Conservation (phyloP, 2,113 vertebrate species). For the Psilopsiagon aymara region DNA sequence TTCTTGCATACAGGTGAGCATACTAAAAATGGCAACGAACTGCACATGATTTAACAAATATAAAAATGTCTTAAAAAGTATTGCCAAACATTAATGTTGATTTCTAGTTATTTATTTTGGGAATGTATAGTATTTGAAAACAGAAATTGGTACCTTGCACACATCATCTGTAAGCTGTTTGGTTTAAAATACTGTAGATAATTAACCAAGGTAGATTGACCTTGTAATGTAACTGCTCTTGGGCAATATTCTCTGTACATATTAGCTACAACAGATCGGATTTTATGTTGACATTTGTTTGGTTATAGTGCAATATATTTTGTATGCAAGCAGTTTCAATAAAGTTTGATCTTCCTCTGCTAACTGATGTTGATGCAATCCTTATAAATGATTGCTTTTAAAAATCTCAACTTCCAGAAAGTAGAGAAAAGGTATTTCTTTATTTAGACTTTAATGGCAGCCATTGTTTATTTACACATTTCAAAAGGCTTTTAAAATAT, state of each 20-base stretch:
- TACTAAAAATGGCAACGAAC: conserved; percentile 81
- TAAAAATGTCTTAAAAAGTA: conserved; percentile 84
- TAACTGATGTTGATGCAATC: conserved; percentile 82
- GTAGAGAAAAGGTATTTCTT: conserved; percentile 48
- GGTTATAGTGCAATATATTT: conserved; percentile 99
- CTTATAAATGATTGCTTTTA: conserved; percentile 84
- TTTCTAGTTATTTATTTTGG: conserved; percentile 92
- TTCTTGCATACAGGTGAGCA: conserved; percentile 82
- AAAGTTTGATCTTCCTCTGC: conserved; percentile 97
- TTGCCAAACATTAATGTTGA: conserved; percentile 88
- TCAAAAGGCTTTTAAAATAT: conserved; percentile 56
- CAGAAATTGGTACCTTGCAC: conserved; percentile 89
- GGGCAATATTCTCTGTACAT: conserved; percentile 98
- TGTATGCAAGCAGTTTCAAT: conserved; percentile 99
- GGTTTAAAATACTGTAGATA: conserved; percentile 94
- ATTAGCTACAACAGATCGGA: conserved; percentile 94
- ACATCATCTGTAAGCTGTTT: conserved; percentile 88
- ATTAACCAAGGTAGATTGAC: conserved; percentile 95
- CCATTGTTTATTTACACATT: conserved; percentile 64
- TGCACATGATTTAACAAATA: conserved; percentile 83
- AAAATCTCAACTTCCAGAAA: conserved; percentile 64
- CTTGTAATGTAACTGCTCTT: conserved; percentile 96
- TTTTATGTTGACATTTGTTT: conserved; percentile 98
- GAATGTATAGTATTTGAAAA: conserved; percentile 89
- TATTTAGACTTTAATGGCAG: conserved; percentile 72